Evolutionary conservation across 2,113 vertebrate genomes (phyloP), one percentile per base, ranked within the genome.

Genomic region (Paraplagusia blochii): DNA sequence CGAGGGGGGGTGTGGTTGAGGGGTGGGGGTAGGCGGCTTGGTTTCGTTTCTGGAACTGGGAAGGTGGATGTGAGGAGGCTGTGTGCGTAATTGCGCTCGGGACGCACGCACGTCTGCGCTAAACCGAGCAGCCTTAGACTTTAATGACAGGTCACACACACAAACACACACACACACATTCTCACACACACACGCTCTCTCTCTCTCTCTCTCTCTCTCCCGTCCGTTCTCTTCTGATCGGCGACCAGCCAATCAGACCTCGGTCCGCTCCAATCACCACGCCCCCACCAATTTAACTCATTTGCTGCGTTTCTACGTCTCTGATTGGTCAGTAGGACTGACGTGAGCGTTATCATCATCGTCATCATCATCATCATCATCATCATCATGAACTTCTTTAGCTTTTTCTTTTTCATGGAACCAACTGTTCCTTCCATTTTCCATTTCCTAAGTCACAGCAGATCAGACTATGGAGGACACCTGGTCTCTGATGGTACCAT

Each of bases 281-380:
- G 68, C 81, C 83, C 83, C 66, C 70, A 0, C 15, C n/a, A 1
- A 2, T 4, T 7, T 11, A 5, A 11, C n/a, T 0, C 38, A 36
- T 3, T 0, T 0, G 19, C 0, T n/a, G 22, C 29, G 7, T 15
- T 36, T 34, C 29, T 44, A n/a, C 29, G 0, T n/a, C 7, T 39
- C 64, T 80, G 72, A 89, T 88, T 84, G 85, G 77, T 42, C 59
- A 54, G 47, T 53, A n/a, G n/a, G n/a, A n/a, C 60, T 55, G 54
- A 78, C 74, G 78, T 82, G 74, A 29, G 22, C 22, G n/a, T n/a
- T n/a, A n/a, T n/a, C n/a, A n/a, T n/a, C n/a, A n/a, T n/a, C n/a
- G n/a, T n/a, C n/a, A n/a, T n/a, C n/a, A n/a, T n/a, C n/a, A n/a
- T n/a, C n/a, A n/a, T n/a, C n/a, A n/a, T n/a, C n/a, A n/a, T n/a